These are phyloP conservation scores for Cirrhinus mrigala DNA, from an alignment of 2,797 vertebrate species.

Conservation along the genomic window DNA sequence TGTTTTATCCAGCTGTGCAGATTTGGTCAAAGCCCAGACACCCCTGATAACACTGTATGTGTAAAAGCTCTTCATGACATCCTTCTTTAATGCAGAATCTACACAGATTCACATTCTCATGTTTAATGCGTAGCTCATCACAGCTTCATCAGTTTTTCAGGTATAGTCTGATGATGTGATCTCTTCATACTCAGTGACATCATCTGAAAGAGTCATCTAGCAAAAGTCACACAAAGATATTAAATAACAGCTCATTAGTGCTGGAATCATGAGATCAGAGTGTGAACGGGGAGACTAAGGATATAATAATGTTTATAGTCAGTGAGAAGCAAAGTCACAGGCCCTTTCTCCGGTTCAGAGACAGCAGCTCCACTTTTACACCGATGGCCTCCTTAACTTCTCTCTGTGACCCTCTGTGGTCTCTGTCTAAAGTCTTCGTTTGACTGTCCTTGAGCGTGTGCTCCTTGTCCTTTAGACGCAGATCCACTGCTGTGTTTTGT, in stretches of 20 bases:
- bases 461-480: conserved; percentile 15
- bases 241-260: background rate
- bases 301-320: background rate
- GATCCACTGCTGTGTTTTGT: background rate
- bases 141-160: background rate
- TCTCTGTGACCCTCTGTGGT: background rate
- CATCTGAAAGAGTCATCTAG: background rate
- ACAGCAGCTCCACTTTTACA: background rate
- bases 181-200: background rate
- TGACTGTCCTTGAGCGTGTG: background rate
- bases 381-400: background rate
- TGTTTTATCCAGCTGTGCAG: background rate
- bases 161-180: background rate
- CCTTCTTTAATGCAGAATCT: background rate
- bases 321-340: background rate
- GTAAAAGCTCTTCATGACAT: background rate
- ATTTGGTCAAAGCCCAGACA: background rate
- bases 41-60: background rate
- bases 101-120: background rate
- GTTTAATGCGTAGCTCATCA: background rate
- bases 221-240: background rate
- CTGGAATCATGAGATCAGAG: background rate
- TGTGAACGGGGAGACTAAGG: background rate
- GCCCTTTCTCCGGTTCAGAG: no score
- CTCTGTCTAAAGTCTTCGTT: background rate